phyloP scores from a whole-genome alignment of 2,888 invertebrate genomes.

The Lochmaea capreae region DNA sequence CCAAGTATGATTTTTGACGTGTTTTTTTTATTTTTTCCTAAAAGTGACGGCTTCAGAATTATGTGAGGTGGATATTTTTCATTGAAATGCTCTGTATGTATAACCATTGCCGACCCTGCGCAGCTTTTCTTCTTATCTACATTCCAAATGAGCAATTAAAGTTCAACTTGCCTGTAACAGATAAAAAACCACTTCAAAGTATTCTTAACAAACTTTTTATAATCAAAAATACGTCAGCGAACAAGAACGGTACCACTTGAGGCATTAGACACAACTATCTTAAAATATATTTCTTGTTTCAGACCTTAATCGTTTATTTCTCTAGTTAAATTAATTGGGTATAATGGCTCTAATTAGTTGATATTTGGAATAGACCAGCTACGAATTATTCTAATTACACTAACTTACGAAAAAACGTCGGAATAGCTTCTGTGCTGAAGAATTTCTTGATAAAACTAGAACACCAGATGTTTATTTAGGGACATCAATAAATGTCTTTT shows the following conservation, averaged over 20 bases:
- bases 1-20: no score
- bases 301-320: slow-evolving; percentile 12
- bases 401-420: background rate
- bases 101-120: background rate
- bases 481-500: background rate
- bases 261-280: slow-evolving; percentile 23
- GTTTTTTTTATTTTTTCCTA: no score
- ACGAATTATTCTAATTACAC: slow-evolving; percentile 21
- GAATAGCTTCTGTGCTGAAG: background rate
- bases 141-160: slow-evolving; percentile 27
- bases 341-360: slow-evolving; percentile 31
- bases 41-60: no score
- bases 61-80: no score
- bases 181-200: slow-evolving; percentile 29
- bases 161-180: slow-evolving; percentile 29
- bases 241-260: slow-evolving; percentile 19
- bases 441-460: background rate
- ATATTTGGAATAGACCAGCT: slow-evolving; percentile 15
- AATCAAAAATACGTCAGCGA: slow-evolving; percentile 11
- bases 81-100: no score
- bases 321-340: slow-evolving; percentile 26
- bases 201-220: slow-evolving; percentile 30
- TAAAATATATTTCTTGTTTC: slow-evolving; percentile 26
- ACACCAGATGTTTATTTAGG: background rate
- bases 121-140: slow-evolving; percentile 14